Evolutionary conservation across 2,113 vertebrate genomes (phyloP).

Genomic region (Felis catus): F.catus_Fca126_mat1.0 CM031414.1:81012001-81012500

Average conservation of each 20-base stretch:
- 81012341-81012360: too few relatives aligned
- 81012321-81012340: too few relatives aligned
- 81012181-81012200: neutral
- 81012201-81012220: too few relatives aligned
- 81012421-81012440: neutral
- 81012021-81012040: neutral
- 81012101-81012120: neutral
- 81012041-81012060: neutral
- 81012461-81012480: neutral
- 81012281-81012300: too few relatives aligned
- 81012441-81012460: neutral
- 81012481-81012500: neutral
- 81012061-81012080: neutral
- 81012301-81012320: too few relatives aligned
- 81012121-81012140: neutral
- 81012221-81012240: too few relatives aligned
- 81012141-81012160: neutral
- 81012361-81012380: neutral
- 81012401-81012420: neutral
- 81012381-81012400: neutral
- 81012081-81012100: neutral
- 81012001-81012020: neutral
- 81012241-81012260: too few relatives aligned
- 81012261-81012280: too few relatives aligned
- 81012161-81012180: neutral